Conservation (phyloP, 1,140 invertebrate species). For the Aphaenogaster ashmeadi region DNA sequence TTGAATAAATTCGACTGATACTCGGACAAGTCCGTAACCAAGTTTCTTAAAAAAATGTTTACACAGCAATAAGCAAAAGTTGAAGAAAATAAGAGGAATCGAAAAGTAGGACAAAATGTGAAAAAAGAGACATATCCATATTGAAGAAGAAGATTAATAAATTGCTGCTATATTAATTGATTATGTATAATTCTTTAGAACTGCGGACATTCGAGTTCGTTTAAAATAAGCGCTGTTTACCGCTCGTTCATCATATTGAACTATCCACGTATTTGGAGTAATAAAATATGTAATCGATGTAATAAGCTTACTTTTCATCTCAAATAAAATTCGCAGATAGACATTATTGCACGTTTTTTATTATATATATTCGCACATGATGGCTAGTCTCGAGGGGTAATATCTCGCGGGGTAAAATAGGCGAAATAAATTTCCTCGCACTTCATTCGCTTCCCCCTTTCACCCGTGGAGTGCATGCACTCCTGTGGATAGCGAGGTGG, state of each 20-base stretch:
- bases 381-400: slow-evolving; percentile 8
- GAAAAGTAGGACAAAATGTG: not conserved
- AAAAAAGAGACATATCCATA: not conserved
- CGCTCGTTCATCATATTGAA: not conserved
- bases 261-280: not conserved
- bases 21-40: not conserved
- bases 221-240: not conserved
- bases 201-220: not conserved
- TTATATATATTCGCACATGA: not conserved
- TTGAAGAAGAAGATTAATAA: not conserved
- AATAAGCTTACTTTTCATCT: not conserved
- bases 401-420: slow-evolving; percentile 4
- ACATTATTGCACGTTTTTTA: not conserved
- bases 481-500: slow-evolving; percentile 17
- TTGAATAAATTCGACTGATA: not conserved
- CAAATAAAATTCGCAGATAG: not conserved
- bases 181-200: not conserved
- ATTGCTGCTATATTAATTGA: not conserved
- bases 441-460: not conserved
- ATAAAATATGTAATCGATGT: not conserved
- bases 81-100: not conserved
- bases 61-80: not conserved
- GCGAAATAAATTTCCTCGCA: slow-evolving; percentile 24
- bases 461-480: slow-evolving; percentile 11
- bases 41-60: not conserved